Conservation (phyloP, 2,113 vertebrate species). For the Phalacrocorax aristotelis region DNA sequence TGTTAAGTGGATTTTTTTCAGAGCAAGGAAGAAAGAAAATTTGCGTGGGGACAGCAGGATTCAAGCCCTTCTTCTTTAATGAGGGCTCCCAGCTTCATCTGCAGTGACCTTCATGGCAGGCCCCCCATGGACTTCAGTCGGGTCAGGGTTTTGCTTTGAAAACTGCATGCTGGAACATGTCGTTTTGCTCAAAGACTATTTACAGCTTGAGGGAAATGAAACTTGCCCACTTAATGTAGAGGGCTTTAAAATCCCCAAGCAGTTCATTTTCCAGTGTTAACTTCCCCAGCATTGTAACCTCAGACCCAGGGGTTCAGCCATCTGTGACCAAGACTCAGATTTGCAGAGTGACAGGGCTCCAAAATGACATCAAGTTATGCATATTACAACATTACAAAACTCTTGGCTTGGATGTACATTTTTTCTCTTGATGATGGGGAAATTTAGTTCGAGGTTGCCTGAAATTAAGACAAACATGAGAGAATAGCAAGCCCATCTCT, state of each 20-base stretch:
- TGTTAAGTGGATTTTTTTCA: not conserved
- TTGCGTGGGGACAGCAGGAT: not conserved
- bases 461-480: not conserved
- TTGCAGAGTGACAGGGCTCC: not conserved
- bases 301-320: not conserved
- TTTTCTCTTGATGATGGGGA: not conserved
- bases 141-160: conserved; percentile 22
- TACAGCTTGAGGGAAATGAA: not conserved
- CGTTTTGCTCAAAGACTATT: not conserved
- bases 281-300: not conserved
- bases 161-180: not conserved
- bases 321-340: not conserved
- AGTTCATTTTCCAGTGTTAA: not conserved
- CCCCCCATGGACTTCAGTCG: not conserved
- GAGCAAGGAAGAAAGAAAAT: not conserved
- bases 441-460: not conserved
- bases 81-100: not conserved
- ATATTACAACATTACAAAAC: not conserved
- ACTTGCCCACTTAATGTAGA: not conserved
- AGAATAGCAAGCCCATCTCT: not conserved
- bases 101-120: not conserved
- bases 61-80: not conserved
- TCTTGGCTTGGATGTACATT: not conserved
- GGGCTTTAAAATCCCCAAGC: not conserved
- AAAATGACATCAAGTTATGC: not conserved